A percentile compares a stretch with the other conserved stretches of the same genome.
These are phyloP conservation scores for Agriotes lineatus DNA, from an alignment of 2,888 invertebrate species.

Conservation along the genomic window DNA sequence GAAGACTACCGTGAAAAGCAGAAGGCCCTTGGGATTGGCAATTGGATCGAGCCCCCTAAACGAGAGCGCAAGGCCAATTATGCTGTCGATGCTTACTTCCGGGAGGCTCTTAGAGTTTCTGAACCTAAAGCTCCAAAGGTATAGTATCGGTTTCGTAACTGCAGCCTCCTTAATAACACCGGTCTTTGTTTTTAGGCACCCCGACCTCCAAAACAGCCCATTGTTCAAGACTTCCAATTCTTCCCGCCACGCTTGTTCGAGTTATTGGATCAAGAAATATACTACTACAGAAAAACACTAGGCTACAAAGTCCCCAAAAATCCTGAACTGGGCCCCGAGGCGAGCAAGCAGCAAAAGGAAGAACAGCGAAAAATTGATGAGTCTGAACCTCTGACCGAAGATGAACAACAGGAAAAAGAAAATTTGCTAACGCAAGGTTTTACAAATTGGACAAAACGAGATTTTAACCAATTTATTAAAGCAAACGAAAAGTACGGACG, in stretches of 20 bases:
- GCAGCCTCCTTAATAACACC: conserved; percentile 32
- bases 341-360: conserved; percentile 91
- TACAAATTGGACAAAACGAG: conserved; percentile 97
- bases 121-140: conserved; percentile 98
- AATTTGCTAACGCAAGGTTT: conserved; percentile 94
- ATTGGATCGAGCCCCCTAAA: conserved; percentile 99
- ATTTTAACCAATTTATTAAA: conserved; percentile 99
- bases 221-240: conserved; percentile 99
- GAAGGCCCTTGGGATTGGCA: conserved; percentile 86
- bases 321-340: conserved; percentile 93
- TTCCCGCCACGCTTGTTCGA: conserved; percentile 98
- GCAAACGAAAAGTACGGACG: conserved; percentile 98
- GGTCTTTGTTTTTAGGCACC: conserved; percentile 78
- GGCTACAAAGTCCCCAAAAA: conserved; percentile 96
- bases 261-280: conserved; percentile 97
- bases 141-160: conserved; percentile 60
- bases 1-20: conserved; percentile 97
- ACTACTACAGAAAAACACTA: conserved; percentile 93
- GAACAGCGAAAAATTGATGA: conserved; percentile 98
- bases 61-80: conserved; percentile 99
- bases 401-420: conserved; percentile 93
- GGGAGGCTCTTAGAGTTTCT: conserved; percentile 94
- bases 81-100: conserved; percentile 98
- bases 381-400: conserved; percentile 90
- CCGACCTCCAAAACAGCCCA: conserved; percentile 98